phyloP scores from a whole-genome alignment of 2,113 vertebrate genomes.

The Atrichornis clamosus region DNA sequence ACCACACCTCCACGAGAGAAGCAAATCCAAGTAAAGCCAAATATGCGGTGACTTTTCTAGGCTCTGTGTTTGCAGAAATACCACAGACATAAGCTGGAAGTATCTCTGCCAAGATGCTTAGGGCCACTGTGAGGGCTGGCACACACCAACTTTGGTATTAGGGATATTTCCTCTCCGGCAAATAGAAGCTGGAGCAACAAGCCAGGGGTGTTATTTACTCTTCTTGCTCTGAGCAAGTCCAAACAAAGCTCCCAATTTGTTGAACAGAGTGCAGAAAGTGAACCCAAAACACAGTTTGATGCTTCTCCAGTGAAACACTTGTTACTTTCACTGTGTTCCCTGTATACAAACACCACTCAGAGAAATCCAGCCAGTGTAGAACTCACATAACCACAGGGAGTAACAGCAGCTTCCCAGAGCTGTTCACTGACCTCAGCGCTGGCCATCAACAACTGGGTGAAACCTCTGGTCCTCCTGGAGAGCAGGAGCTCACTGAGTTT shows the following conservation, averaged over 20 bases:
- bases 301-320: background rate
- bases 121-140: background rate
- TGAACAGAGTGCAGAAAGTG: background rate
- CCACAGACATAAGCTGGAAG: background rate
- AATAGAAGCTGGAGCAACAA: background rate
- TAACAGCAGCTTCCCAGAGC: background rate
- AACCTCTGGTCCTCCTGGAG: background rate
- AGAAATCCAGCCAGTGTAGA: background rate
- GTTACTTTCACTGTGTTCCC: background rate
- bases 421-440: background rate
- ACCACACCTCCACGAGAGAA: background rate
- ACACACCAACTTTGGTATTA: background rate
- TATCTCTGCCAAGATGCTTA: background rate
- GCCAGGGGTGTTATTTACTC: background rate
- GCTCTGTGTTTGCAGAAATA: background rate
- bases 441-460: background rate
- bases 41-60: background rate
- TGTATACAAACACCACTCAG: background rate
- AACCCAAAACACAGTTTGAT: background rate
- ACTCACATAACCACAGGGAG: background rate
- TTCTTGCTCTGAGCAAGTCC: background rate
- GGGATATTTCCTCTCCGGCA: background rate
- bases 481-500: background rate
- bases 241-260: background rate
- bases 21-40: background rate